These are phyloP conservation scores for Spongia lamella DNA, from an alignment of 37 sponge, comb jelly and placozoan species.

Conservation along the genomic window DNA sequence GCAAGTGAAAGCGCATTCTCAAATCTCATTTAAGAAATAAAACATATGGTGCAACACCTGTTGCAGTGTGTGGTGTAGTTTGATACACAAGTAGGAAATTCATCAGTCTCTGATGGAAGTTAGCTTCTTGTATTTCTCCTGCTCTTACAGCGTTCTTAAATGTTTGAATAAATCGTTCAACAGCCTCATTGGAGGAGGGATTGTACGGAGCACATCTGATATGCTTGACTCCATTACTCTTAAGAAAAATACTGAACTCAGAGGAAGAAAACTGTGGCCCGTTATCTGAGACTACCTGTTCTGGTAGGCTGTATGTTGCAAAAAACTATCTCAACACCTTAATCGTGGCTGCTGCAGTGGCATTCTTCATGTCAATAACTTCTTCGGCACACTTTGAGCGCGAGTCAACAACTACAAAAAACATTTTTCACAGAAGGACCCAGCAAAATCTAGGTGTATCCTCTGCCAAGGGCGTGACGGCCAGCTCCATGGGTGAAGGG, in stretches of 20 bases:
- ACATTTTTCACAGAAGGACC: neutral
- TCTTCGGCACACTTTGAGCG: slow-evolving; percentile 11
- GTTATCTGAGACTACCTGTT: no score
- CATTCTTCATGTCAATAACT: neutral
- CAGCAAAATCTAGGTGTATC: slow-evolving; percentile 3
- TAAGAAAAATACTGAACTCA: slow-evolving; percentile 14
- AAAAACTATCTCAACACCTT: slow-evolving; percentile 9
- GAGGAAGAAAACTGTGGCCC: no score
- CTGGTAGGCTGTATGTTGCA: slow-evolving; percentile 24
- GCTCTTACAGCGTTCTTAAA: no score
- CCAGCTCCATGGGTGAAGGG: slow-evolving; percentile 6
- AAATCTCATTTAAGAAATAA: neutral
- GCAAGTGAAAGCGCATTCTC: neutral
- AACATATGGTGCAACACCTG: neutral
- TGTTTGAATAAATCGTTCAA: no score
- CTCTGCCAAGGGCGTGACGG: slow-evolving; percentile 4
- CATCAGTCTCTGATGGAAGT: no score
- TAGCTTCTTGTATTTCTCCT: no score
- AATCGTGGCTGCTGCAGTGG: slow-evolving; percentile 13
- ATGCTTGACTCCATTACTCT: slow-evolving; percentile 15
- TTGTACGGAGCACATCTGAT: no score
- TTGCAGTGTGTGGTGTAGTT: no score
- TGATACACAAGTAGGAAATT: no score
- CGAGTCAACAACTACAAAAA: slow-evolving; percentile 13
- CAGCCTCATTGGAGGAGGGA: no score